Evolutionary conservation across 2,797 vertebrate species (phyloP), one percentile per base, ranked within the genome.

Genomic region (Morus bassanus): DNA sequence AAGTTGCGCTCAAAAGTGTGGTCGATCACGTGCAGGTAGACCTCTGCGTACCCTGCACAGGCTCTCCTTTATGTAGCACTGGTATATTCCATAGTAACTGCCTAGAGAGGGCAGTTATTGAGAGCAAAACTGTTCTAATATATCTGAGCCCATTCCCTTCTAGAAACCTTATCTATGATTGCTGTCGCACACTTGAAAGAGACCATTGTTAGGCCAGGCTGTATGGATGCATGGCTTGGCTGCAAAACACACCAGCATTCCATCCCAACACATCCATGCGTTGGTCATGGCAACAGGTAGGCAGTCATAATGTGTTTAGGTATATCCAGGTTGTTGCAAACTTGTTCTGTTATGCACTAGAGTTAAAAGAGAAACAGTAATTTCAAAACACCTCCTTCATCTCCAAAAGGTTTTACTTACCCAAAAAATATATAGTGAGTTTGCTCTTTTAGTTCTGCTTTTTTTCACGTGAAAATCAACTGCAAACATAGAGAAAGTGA

Each of bases 11-110:
- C 61, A 28, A 57, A 79, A 67, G 28, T 21, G 15, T 53, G 69
- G 37, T 65, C 5, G 2, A 12, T 50, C 14, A 43, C 0, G 0
- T 54, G 37, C 73, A 39, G 33, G 30, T 68, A 46, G 74, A 30
- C 21, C n/a, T 54, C 73, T 39, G 41, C 3, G 1, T 68, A 35
- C 39, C 10, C 4, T 13, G 25, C 39, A 31, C 24, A 59, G 41
- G 21, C 41, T 48, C 3, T 59, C 17, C 51, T 45, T 41, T 56
- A 3, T 48, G 4, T 33, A 35, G 39, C 35, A 4, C 9, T 35
- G 18, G 18, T 48, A 7, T 43, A 37, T 18, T 39, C 64, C 25
- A 14, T 10, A 39, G 61, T 15, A 75, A 57, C 35, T 83, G n/a
- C 8, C 48, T 37, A 19, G 23, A 70, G 33, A 85, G 23, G 8